These are phyloP conservation scores for Paedocypris micromegethes DNA, from an alignment of 2,797 vertebrate genomes.

Conservation along the genomic window DNA sequence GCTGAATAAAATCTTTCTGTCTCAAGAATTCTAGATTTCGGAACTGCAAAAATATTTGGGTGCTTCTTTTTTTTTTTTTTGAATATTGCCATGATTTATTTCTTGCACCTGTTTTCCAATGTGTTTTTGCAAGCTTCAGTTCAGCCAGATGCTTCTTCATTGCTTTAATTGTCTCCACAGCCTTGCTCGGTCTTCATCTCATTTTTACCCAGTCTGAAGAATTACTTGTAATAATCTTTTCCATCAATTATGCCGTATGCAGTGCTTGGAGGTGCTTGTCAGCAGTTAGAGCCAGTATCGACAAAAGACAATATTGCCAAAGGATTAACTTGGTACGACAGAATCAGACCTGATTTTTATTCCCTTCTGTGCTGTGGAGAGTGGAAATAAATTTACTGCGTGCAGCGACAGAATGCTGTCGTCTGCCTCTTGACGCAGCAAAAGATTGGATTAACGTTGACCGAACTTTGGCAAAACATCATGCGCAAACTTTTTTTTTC, in stretches of 20 bases:
- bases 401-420: no score
- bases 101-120: constrained; percentile 27
- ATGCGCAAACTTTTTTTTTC: no score
- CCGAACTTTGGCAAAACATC: no score
- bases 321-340: constrained; percentile 3
- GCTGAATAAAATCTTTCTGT: no score
- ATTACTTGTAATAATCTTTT: constrained; percentile 8
- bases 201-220: constrained; percentile 26
- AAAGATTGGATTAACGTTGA: no score
- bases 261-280: constrained; percentile 4
- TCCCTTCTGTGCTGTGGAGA: neutral
- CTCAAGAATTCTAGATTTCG: no score
- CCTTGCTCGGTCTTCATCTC: constrained; percentile 10
- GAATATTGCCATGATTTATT: constrained; percentile 19
- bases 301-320: constrained; percentile 9
- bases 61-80: neutral
- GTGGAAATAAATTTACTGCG: no score
- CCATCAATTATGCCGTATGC: constrained; percentile 12
- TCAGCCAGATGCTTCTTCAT: constrained; percentile 22
- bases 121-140: constrained; percentile 25
- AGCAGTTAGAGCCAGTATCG: neutral
- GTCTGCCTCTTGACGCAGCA: no score
- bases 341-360: constrained; percentile 6
- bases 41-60: neutral
- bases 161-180: constrained; percentile 9